A percentile compares a stretch with the other conserved stretches of the same genome.
These are phyloP conservation scores for Diabrotica balteata DNA, from an alignment of 2,888 invertebrate genomes.

Conservation along the genomic window DNA sequence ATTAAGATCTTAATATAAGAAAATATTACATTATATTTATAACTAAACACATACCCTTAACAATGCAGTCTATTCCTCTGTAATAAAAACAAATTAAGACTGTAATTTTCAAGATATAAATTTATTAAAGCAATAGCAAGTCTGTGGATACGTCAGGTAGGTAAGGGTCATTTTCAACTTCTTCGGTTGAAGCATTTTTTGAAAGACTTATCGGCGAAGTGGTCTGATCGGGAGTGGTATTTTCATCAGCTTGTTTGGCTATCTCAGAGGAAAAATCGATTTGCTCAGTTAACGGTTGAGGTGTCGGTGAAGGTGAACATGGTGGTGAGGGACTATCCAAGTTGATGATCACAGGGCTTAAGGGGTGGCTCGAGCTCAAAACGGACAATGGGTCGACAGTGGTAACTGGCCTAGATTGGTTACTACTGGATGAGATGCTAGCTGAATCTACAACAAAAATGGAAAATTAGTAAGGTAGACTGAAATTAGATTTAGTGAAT, in stretches of 20 bases:
- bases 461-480: neutral
- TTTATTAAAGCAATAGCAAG: constrained; percentile 18
- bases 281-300: constrained; percentile 2
- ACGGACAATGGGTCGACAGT: constrained; percentile 62
- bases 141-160: constrained; percentile 34
- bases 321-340: constrained; percentile 72
- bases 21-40: too few relatives aligned
- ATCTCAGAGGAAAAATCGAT: constrained; percentile 49
- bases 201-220: constrained; percentile 34
- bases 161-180: constrained; percentile 50
- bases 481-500: too few relatives aligned
- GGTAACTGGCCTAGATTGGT: constrained; percentile 53
- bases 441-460: constrained; percentile 51
- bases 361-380: constrained; percentile 68
- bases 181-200: constrained; percentile 52
- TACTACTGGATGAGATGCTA: constrained; percentile 61
- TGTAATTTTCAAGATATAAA: too few relatives aligned
- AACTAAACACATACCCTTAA: too few relatives aligned
- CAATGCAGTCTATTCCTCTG: too few relatives aligned
- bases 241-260: constrained; percentile 43
- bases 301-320: constrained; percentile 49
- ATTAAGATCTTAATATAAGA: too few relatives aligned
- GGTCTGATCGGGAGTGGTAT: constrained; percentile 31
- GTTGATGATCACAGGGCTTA: constrained; percentile 68
- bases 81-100: too few relatives aligned